These are phyloP conservation scores for Chrysogorgia sp. DNA, from an alignment of 92 coral and sea anemone genomes.

Conservation along the genomic window DNA sequence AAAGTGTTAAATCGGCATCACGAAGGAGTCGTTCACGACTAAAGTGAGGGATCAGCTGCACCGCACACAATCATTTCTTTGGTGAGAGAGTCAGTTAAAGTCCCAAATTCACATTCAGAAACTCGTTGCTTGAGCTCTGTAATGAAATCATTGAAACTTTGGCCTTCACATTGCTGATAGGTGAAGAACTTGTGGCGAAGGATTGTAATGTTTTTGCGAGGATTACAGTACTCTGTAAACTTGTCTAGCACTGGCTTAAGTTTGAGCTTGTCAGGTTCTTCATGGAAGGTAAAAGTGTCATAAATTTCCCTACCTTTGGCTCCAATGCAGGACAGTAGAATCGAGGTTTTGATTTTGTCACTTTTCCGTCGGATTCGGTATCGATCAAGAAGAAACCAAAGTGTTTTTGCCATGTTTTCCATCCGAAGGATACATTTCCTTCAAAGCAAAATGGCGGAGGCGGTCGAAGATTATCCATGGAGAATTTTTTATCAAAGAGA, in stretches of 20 bases:
- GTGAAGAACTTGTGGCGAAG: slow-evolving; percentile 55
- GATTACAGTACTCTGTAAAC: slow-evolving; percentile 59
- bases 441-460: too few species aligned
- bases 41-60: slow-evolving; percentile 18
- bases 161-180: slow-evolving; percentile 48
- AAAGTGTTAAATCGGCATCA: slow-evolving; percentile 38
- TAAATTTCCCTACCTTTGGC: slow-evolving; percentile 50
- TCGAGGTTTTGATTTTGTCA: slow-evolving; percentile 49
- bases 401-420: slow-evolving; percentile 47
- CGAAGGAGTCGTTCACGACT: slow-evolving; percentile 37
- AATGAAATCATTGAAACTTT: slow-evolving; percentile 46
- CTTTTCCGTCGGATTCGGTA: slow-evolving; percentile 40
- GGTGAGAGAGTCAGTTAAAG: slow-evolving; percentile 45
- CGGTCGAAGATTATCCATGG: too few species aligned
- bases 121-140: slow-evolving; percentile 51
- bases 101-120: slow-evolving; percentile 48
- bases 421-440: slow-evolving; percentile 8
- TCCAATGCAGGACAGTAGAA: slow-evolving; percentile 58
- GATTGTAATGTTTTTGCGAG: slow-evolving; percentile 52
- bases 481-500: too few species aligned
- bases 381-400: slow-evolving; percentile 45
- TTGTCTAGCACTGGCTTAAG: slow-evolving; percentile 37
- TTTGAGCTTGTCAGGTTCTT: slow-evolving; percentile 33
- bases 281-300: slow-evolving; percentile 45
- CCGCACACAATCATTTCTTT: slow-evolving; percentile 58